A percentile compares a stretch with the other conserved stretches of the same genome.
Evolutionary conservation across 2,113 vertebrate genomes (phyloP).

Genomic region (Xiphophorus couchianus): DNA sequence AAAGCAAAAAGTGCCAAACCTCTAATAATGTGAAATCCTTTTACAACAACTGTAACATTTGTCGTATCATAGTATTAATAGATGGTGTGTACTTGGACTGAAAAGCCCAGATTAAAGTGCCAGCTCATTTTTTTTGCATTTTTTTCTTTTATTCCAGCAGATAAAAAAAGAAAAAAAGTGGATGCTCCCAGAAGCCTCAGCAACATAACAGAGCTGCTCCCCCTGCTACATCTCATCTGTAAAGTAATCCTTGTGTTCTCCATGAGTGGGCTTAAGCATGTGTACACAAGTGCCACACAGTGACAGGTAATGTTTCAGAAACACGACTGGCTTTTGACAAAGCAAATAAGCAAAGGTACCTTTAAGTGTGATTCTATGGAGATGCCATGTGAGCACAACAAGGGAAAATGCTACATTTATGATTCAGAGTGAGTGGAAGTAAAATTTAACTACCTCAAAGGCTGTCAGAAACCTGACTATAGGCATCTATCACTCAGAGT

Average conservation of each 20-base stretch:
- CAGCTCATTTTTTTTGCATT: conserved; percentile 26
- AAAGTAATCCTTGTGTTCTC: conserved; percentile 69
- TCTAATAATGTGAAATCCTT: conserved; percentile 64
- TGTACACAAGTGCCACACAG: conserved; percentile 57
- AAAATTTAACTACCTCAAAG: conserved; percentile 45
- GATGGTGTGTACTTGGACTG: conserved; percentile 59
- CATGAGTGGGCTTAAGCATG: conserved; percentile 63
- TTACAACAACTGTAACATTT: conserved; percentile 64
- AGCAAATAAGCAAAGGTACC: conserved; percentile 47
- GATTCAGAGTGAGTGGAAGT: conserved; percentile 23
- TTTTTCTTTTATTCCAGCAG: conserved; percentile 51
- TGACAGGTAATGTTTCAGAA: conserved; percentile 70
- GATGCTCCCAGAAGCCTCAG: conserved; percentile 55
- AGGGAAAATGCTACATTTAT: conserved; percentile 11
- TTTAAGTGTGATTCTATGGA: conserved; percentile 18
- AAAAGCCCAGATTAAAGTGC: conserved; percentile 65
- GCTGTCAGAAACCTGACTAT: conserved; percentile 18
- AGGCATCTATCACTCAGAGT: conserved; percentile 58
- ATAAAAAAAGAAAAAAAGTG: conserved; percentile 36
- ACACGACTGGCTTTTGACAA: conserved; percentile 42
- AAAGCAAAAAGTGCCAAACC: conserved; percentile 47
- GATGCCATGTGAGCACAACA: conserved; percentile 13
- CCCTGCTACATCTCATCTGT: conserved; percentile 66
- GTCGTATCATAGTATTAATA: conserved; percentile 64
- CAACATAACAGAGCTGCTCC: conserved; percentile 66